A percentile compares a stretch with the other conserved stretches of the same genome.
Conservation (phyloP, 2,113 vertebrate species). For the Ptyas mucosa region DNA sequence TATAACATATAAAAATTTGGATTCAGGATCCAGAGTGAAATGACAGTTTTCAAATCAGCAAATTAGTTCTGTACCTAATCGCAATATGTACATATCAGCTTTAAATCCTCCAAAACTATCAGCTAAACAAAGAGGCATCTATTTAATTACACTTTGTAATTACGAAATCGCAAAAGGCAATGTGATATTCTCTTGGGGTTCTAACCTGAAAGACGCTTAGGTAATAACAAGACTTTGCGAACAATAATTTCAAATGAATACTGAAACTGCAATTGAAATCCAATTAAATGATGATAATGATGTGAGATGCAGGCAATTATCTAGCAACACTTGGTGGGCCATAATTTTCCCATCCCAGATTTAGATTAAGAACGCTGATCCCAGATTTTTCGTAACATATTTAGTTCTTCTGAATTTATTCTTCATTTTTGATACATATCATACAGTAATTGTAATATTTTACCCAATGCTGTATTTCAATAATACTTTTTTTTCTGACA, state of each 20-base stretch:
- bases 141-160: background rate
- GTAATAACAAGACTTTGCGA: background rate
- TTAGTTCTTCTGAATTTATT: background rate
- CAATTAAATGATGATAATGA: background rate
- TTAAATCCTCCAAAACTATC: background rate
- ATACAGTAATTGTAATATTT: background rate
- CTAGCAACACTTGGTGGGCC: background rate
- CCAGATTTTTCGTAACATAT: background rate
- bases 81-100: background rate
- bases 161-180: background rate
- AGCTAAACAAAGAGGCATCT: background rate
- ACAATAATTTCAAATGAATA: background rate
- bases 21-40: background rate
- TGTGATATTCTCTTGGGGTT: background rate
- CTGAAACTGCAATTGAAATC: background rate
- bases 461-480: background rate
- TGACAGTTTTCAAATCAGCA: background rate
- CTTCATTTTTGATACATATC: background rate
- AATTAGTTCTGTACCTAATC: background rate
- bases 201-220: background rate
- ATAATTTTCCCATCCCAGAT: background rate
- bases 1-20: background rate
- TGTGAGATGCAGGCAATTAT: background rate
- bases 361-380: background rate
- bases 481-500: background rate